A percentile compares a stretch with the other conserved stretches of the same genome.
Conservation (phyloP, 2,888 invertebrate genomes). For the Andricus quercusramuli region DNA sequence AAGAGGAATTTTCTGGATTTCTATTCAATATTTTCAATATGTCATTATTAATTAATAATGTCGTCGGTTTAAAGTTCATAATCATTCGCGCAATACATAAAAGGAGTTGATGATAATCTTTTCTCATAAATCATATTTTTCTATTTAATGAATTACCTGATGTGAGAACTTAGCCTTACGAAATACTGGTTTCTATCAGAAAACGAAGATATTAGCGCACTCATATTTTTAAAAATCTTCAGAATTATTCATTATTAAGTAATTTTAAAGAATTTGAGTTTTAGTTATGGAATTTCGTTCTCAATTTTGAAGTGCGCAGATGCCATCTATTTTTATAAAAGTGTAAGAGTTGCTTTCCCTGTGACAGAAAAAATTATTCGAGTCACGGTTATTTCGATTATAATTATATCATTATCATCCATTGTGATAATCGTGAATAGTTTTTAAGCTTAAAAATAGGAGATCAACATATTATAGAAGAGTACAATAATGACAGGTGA, state of each 20-base stretch:
- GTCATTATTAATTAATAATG: not conserved
- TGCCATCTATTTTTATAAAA: conserved; percentile 6
- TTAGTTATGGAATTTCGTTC: not conserved
- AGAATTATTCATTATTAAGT: not conserved
- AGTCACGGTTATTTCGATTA: not conserved
- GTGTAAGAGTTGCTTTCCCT: not conserved
- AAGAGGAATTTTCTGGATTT: conserved; percentile 6
- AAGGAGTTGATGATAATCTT: conserved; percentile 25
- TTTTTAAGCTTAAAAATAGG: not conserved
- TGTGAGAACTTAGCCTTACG: conserved; percentile 7
- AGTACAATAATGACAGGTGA: conserved; percentile 9
- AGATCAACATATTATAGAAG: not conserved
- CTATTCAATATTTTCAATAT: not conserved
- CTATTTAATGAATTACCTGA: conserved; percentile 13
- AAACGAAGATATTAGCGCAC: not conserved
- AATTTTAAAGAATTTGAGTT: not conserved
- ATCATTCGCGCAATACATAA: conserved; percentile 4
- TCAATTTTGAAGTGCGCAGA: not conserved
- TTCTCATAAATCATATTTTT: conserved; percentile 37
- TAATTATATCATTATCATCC: not conserved
- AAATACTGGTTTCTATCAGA: conserved; percentile 1
- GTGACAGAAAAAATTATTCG: not conserved
- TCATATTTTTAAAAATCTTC: not conserved
- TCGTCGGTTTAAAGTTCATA: not conserved
- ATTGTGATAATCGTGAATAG: conserved; percentile 8